These are phyloP conservation scores for Drepanosiphum platanoidis DNA, from an alignment of 2,888 invertebrate genomes.

Conservation along the genomic window DNA sequence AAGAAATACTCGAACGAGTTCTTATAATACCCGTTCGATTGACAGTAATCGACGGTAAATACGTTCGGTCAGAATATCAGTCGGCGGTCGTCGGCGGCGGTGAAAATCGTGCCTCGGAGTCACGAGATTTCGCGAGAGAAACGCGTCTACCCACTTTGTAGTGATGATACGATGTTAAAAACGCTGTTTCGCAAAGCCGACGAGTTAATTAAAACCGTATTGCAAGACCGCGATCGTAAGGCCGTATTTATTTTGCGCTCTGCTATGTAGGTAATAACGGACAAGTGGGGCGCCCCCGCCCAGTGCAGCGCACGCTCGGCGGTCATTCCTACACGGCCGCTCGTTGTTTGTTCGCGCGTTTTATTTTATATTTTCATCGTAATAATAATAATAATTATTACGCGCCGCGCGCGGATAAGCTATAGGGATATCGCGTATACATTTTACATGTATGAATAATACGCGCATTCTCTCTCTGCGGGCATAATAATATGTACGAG, in stretches of 20 bases:
- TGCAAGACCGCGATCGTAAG: slow-evolving; percentile 16
- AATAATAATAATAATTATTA: neutral
- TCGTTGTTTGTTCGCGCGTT: neutral
- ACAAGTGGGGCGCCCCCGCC: neutral
- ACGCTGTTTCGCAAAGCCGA: neutral
- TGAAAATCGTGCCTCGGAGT: too few species aligned
- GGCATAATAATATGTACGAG: neutral
- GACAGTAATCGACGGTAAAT: too few species aligned
- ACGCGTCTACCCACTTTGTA: too few species aligned
- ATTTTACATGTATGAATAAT: neutral
- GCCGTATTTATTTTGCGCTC: slow-evolving; percentile 14
- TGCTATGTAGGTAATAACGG: neutral
- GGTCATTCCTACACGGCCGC: neutral
- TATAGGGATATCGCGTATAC: neutral
- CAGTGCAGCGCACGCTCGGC: neutral
- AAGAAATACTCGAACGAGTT: too few species aligned
- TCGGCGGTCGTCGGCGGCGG: too few species aligned
- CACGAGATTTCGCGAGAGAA: too few species aligned
- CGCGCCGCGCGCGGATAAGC: neutral
- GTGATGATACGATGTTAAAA: too few species aligned
- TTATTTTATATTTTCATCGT: neutral
- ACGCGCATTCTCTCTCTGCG: too few species aligned
- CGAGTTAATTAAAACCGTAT: slow-evolving; percentile 41
- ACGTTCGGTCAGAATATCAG: too few species aligned
- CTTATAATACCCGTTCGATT: too few species aligned